These are phyloP conservation scores for Drosophila murphyi DNA, from an alignment of 1,140 invertebrate genomes.

Conservation along the genomic window DNA sequence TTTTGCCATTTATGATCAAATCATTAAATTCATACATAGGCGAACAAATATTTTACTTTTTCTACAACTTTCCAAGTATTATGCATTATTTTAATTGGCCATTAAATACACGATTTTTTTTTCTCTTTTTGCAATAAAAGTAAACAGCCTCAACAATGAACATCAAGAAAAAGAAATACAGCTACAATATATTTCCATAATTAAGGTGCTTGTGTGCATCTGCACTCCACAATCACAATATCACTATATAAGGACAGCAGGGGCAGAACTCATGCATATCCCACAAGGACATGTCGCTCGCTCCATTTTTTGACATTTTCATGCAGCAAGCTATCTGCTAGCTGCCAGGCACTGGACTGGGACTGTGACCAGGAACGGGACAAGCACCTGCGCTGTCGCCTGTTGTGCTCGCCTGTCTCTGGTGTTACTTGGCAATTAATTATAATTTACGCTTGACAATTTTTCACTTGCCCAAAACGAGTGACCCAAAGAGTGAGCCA, in stretches of 20 bases:
- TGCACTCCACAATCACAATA: conserved; percentile 15
- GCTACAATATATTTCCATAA: conserved; percentile 3
- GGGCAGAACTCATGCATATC: conserved; percentile 27
- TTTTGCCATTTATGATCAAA: no score
- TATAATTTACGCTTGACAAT: conserved; percentile 77
- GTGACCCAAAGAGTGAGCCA: background rate
- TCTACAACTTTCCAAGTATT: background rate
- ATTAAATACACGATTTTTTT: background rate
- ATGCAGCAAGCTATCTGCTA: conserved; percentile 41
- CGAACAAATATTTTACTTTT: background rate
- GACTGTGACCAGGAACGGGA: background rate
- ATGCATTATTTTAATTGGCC: conserved; percentile 1
- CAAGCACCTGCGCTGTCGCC: conserved; percentile 1
- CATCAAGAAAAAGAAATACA: background rate
- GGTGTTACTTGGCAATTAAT: conserved; percentile 68
- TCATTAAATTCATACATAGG: background rate
- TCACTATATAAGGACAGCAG: background rate
- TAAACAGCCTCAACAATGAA: background rate
- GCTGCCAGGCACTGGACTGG: conserved; percentile 3
- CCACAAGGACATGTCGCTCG: conserved; percentile 29
- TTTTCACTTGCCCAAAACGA: conserved; percentile 57
- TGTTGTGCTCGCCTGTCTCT: conserved; percentile 50
- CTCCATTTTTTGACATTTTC: conserved; percentile 42
- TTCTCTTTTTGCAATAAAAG: background rate
- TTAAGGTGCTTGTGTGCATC: conserved; percentile 17